Evolutionary conservation across 2,113 vertebrate genomes (phyloP), one percentile per base, ranked within the genome.

Genomic region (Heterocephalus glaber): DNA sequence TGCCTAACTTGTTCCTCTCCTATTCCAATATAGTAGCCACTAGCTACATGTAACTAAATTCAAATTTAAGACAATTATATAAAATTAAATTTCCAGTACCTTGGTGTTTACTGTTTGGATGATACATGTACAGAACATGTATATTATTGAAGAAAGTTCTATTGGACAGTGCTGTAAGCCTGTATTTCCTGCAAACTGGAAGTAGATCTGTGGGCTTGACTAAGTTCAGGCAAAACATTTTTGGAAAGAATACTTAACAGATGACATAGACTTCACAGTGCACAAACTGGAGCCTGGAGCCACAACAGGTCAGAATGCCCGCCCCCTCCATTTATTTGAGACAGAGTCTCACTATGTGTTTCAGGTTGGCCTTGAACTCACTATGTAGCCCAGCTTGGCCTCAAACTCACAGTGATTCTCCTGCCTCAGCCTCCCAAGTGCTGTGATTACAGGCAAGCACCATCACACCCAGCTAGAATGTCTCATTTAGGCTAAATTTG

Each of bases 201-300:
- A 60, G 33, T 84, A 79, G 61, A 38, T 52, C 86, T 83, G n/a
- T 33, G 79, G 77, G n/a, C 52, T 93, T 80, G 90, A 83, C 88
- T 81, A 88, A 38, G 92, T 77, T 91, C 66, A 47, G 16, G 79
- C 47, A 70, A 92, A 85, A 82, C 44, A 86, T 70, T 85, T 91
- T 92, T 94, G 72, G 44, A 76, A 93, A 87, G n/a, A 68, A 63
- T 87, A 76, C 33, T 60, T 95, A 93, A 76, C 86, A 94, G 41
- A 80, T 94, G 52, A 63, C 61, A 89, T 85, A 41, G 11, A 72
- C n/a, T 24, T 72, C 68, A 41, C n/a, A 72, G n/a, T 9, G n/a
- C 9, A 65, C 63, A 72, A 41, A 70, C 38, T 24, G 68, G 68
- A 41, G 20, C 68, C 38, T 24, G 68, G 68, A 41, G 20, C 68